These are phyloP conservation scores for Ecdyonurus torrentis DNA, from an alignment of 2,888 invertebrate genomes.

Conservation along the genomic window DNA sequence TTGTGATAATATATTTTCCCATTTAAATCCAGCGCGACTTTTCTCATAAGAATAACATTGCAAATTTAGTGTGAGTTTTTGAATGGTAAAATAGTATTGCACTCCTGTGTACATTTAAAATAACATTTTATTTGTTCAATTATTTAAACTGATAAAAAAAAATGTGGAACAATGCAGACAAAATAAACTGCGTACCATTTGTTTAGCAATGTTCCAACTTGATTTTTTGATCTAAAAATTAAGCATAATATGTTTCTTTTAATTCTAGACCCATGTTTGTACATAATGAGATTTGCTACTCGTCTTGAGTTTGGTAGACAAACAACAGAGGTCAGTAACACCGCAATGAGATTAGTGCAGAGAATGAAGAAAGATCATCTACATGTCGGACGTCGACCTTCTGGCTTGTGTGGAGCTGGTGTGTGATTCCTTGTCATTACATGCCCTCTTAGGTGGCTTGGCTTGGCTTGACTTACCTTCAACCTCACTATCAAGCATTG, in stretches of 20 bases:
- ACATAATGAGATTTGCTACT: slow-evolving; percentile 87
- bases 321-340: slow-evolving; percentile 88
- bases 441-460: too few relatives aligned
- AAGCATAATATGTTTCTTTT: neutral
- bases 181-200: neutral
- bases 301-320: slow-evolving; percentile 82
- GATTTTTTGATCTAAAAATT: neutral
- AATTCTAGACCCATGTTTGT: slow-evolving; percentile 82
- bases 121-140: too few relatives aligned
- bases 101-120: too few relatives aligned
- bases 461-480: too few relatives aligned
- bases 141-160: too few relatives aligned
- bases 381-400: slow-evolving; percentile 88
- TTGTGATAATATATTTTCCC: too few relatives aligned
- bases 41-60: too few relatives aligned
- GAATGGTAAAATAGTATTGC: too few relatives aligned
- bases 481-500: too few relatives aligned
- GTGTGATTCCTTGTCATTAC: slow-evolving; percentile 10
- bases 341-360: slow-evolving; percentile 83
- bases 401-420: slow-evolving; percentile 97
- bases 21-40: too few relatives aligned
- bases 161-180: too few relatives aligned
- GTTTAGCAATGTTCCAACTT: neutral
- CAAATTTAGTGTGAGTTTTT: too few relatives aligned
- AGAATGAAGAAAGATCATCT: slow-evolving; percentile 98